Evolutionary conservation across 2,888 invertebrate species (phyloP), one percentile per base, ranked within the genome.

Genomic region (Nomada ferruginata): DNA sequence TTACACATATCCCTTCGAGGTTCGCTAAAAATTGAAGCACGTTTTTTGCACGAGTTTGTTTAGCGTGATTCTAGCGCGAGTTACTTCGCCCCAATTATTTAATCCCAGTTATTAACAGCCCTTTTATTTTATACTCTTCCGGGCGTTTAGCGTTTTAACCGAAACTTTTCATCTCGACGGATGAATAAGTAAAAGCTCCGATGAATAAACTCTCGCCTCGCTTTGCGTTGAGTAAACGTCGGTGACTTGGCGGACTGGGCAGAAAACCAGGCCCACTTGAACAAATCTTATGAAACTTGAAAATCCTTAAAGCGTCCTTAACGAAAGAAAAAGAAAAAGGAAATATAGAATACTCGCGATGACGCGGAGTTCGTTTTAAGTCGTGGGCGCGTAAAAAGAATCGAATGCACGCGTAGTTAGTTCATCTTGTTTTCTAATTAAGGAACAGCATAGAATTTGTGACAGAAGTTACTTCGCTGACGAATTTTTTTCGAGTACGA

Each of bases 121-220:
- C 29, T 70, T 29, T 18, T 15, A 20, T 18, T 20, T 23, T 23
- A 42, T 18, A 59, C 20, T 10, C n/a, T 2, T 23, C 13, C 36
- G 44, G 29, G 18, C 18, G 42, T 18, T 52, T 5, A n/a, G 70
- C 18, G 44, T 59, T 68, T 52, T 7, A 15, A 63, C 52, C 20
- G 70, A 55, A 68, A 76, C 59, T 63, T 75, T 71, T 63, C 68
- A 79, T 70, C 60, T 18, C 50, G 26, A 11, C 52, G 29, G 57
- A 73, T 15, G 66, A 29, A 57, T 57, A 66, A 69, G 20, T 61
- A 44, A 59, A 59, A 64, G 26, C n/a, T 61, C 26, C 18, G 11
- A 26, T 7, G 29, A 52, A 42, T 53, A 23, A 76, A 84, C 73
- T 71, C 71, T 60, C 29, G 50, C 64, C 26, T 10, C 59, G 29